A percentile compares a stretch with the other conserved stretches of the same genome.
Evolutionary conservation across 1,140 invertebrate species (phyloP).

Genomic region (Aphelinus certus): DNA sequence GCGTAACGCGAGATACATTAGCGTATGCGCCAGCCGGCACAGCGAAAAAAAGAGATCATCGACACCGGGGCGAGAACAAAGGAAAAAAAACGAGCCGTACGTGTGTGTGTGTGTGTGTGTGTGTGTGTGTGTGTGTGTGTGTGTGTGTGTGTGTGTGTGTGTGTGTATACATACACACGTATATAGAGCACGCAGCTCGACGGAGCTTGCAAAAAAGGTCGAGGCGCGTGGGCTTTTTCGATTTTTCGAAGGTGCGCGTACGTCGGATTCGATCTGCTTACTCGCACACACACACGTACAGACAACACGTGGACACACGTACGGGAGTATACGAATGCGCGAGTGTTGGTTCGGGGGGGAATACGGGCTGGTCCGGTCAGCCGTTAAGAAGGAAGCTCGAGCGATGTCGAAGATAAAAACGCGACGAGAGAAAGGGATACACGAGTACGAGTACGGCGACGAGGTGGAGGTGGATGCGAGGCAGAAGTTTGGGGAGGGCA

Average conservation of each 20-base stretch:
- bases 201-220: no score
- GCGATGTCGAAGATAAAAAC: conserved; percentile 57
- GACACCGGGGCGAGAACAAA: no score
- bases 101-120: no score
- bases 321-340: neutral
- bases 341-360: no score
- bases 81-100: no score
- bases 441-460: neutral
- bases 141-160: no score
- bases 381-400: conserved; percentile 58
- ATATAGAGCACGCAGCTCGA: no score
- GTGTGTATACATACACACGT: no score
- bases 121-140: no score
- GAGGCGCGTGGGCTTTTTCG: neutral
- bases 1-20: no score
- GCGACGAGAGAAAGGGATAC: conserved; percentile 16
- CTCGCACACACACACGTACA: conserved; percentile 21
- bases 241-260: conserved; percentile 32
- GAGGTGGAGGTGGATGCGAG: neutral
- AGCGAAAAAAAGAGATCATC: no score
- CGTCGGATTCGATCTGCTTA: conserved; percentile 40
- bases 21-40: no score
- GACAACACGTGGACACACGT: conserved; percentile 25
- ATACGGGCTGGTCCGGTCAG: conserved; percentile 46
- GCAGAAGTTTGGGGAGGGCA: conserved; percentile 5